phyloP scores from a whole-genome alignment of 1,140 invertebrate species.

The Hypothenemus hampei region DNA sequence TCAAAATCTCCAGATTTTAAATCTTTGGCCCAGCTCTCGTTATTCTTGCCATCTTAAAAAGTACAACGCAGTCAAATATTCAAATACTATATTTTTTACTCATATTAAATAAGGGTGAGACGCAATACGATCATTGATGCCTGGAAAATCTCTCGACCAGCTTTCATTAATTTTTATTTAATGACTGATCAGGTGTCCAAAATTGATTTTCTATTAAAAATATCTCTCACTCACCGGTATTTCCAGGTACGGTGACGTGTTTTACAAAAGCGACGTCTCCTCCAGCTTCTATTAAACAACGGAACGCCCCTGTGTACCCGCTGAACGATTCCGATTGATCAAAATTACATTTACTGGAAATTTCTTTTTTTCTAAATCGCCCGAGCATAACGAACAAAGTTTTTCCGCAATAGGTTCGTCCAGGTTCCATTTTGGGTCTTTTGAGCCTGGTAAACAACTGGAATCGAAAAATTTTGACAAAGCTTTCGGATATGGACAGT shows the following conservation, averaged over 20 bases:
- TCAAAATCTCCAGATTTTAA: slow-evolving; percentile 57
- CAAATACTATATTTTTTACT: too few species aligned
- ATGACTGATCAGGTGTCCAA: background rate
- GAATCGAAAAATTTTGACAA: slow-evolving; percentile 50
- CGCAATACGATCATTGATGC: too few species aligned
- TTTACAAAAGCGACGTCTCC: slow-evolving; percentile 63
- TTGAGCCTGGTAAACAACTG: slow-evolving; percentile 33
- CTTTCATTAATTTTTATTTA: too few species aligned
- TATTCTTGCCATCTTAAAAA: slow-evolving; percentile 53
- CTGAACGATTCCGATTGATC: slow-evolving; percentile 45
- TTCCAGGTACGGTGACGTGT: slow-evolving; percentile 54
- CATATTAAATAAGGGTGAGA: too few species aligned
- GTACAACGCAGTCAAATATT: too few species aligned
- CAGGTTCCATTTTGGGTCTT: slow-evolving; percentile 30
- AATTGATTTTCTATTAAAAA: background rate
- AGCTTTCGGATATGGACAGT: slow-evolving; percentile 47
- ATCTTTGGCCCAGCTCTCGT: slow-evolving; percentile 51
- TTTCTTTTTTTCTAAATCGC: slow-evolving; percentile 43
- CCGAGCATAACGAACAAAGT: slow-evolving; percentile 47
- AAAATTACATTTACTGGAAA: slow-evolving; percentile 44
- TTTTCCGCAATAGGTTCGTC: slow-evolving; percentile 30
- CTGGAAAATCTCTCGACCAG: too few species aligned
- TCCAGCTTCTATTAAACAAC: slow-evolving; percentile 58
- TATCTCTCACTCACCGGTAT: slow-evolving; percentile 41
- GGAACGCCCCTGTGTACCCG: slow-evolving; percentile 55